A percentile compares a stretch with the other conserved stretches of the same genome.
phyloP scores from a whole-genome alignment of 2,888 invertebrate species.

The Chrysopilus asiliformis region DNA sequence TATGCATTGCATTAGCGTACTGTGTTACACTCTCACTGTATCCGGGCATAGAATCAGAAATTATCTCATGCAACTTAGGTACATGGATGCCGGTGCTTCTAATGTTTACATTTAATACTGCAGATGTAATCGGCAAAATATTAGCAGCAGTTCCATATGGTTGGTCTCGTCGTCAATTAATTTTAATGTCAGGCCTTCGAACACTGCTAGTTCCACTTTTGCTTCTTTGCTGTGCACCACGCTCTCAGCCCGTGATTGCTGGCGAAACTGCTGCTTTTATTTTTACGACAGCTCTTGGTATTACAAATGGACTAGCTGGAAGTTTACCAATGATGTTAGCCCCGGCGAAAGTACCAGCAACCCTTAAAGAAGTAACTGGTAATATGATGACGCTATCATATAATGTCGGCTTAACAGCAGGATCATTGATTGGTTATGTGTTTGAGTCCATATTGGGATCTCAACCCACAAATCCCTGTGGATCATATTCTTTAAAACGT shows the following conservation, averaged over 20 bases:
- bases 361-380: constrained; percentile 79
- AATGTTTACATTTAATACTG: constrained; percentile 78
- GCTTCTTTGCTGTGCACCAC: constrained; percentile 68
- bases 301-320: constrained; percentile 78
- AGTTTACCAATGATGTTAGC: constrained; percentile 89
- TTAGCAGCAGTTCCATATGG: constrained; percentile 68
- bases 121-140: constrained; percentile 76
- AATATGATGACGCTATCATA: constrained; percentile 91
- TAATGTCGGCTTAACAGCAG: constrained; percentile 72
- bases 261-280: constrained; percentile 51
- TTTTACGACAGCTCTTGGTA: constrained; percentile 56
- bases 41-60: constrained; percentile 82
- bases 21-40: constrained; percentile 81
- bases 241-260: constrained; percentile 57
- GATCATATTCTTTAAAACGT: constrained; percentile 30
- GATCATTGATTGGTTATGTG: constrained; percentile 71
- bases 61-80: constrained; percentile 66
- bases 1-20: constrained; percentile 75
- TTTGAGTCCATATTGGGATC: constrained; percentile 51
- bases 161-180: constrained; percentile 67
- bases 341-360: constrained; percentile 71
- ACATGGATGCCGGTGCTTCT: constrained; percentile 87
- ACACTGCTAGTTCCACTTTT: constrained; percentile 66
- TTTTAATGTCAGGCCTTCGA: constrained; percentile 59
- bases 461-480: constrained; percentile 39